Percentiles rank a stretch among this genome's conserved stretches.
Conservation (phyloP, 2,888 invertebrate genomes). For the Andrena haemorrhoa region DNA sequence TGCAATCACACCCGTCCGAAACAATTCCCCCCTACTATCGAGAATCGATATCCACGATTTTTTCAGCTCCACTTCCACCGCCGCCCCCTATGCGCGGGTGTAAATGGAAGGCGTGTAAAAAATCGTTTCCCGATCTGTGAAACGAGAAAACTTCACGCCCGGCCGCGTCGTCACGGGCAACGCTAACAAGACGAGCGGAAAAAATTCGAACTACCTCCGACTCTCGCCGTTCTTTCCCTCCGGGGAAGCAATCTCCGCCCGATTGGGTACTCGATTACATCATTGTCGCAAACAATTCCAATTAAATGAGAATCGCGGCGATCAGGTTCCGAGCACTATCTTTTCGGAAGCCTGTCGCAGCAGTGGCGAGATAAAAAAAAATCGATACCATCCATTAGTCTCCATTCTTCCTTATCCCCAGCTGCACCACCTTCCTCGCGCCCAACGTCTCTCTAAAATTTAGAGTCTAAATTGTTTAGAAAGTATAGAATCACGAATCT, state of each 20-base stretch:
- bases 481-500: slow-evolving; percentile 32
- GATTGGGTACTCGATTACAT: slow-evolving; percentile 52
- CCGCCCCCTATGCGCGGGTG: too few species aligned
- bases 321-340: slow-evolving; percentile 31
- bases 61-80: neutral
- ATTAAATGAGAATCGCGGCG: slow-evolving; percentile 35
- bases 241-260: slow-evolving; percentile 27
- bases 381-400: slow-evolving; percentile 41
- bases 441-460: slow-evolving; percentile 2
- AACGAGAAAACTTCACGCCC: neutral
- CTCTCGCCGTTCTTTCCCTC: slow-evolving; percentile 13
- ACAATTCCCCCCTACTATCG: too few species aligned
- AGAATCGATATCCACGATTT: neutral
- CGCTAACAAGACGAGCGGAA: slow-evolving; percentile 44
- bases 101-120: neutral
- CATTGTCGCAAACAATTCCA: slow-evolving; percentile 58
- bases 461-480: slow-evolving; percentile 6
- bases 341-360: slow-evolving; percentile 17
- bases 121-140: neutral
- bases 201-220: slow-evolving; percentile 35
- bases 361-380: neutral
- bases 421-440: neutral
- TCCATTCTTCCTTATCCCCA: slow-evolving; percentile 15
- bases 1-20: too few species aligned
- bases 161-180: slow-evolving; percentile 15